Evolutionary conservation across 2,888 invertebrate genomes (phyloP).

Genomic region (Temnothorax rugatulus): DNA sequence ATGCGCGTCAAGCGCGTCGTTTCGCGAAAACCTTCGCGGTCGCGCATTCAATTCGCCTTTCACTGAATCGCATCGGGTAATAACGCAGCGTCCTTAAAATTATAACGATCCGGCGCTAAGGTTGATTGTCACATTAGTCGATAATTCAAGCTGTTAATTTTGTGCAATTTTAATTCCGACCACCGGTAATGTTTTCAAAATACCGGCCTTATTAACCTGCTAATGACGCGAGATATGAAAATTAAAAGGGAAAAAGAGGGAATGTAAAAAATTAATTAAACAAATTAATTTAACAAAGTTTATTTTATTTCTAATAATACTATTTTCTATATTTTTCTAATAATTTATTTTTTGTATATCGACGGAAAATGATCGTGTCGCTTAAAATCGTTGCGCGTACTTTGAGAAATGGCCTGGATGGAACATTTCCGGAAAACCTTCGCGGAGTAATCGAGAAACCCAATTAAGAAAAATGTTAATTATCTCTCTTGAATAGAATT

Average conservation of each 20-base stretch:
- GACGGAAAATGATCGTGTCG: neutral
- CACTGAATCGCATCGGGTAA: slow-evolving; percentile 26
- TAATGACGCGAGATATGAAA: neutral
- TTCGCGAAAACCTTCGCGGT: slow-evolving; percentile 45
- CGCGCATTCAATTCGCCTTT: slow-evolving; percentile 43
- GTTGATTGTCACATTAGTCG: neutral
- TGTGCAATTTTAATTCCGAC: neutral
- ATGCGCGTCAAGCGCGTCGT: slow-evolving; percentile 23
- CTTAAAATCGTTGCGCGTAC: neutral
- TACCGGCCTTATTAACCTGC: neutral
- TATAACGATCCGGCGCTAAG: neutral
- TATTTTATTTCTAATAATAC: neutral
- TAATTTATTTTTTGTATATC: neutral
- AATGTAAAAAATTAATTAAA: neutral
- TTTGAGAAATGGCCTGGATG: too few relatives aligned
- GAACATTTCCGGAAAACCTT: slow-evolving; percentile 17
- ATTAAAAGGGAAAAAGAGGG: neutral
- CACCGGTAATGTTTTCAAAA: neutral
- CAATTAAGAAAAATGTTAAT: slow-evolving; percentile 38
- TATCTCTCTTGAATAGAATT: neutral
- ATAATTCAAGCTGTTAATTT: neutral
- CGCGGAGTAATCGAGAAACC: neutral
- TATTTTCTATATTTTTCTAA: neutral
- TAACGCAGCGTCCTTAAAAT: neutral
- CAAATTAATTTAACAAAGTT: neutral